These are phyloP conservation scores for Stomorhina lunata DNA, from an alignment of 2,888 invertebrate species.

Conservation along the genomic window DNA sequence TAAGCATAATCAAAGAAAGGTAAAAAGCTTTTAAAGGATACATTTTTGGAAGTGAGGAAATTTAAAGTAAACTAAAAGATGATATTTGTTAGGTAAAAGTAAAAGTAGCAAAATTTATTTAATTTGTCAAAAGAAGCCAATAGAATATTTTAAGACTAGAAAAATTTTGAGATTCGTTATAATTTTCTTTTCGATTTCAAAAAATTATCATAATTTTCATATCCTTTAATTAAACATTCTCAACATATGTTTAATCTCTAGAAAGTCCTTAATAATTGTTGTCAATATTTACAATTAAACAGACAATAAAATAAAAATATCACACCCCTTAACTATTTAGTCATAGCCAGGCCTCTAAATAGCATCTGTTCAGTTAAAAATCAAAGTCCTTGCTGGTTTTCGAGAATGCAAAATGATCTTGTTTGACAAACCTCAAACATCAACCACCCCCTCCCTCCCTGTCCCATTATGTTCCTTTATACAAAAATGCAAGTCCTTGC, in stretches of 20 bases:
- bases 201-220: too few species aligned
- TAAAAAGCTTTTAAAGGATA: not conserved
- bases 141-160: too few species aligned
- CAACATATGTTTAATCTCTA: conserved; percentile 43
- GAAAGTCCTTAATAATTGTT: conserved; percentile 52
- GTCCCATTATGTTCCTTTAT: conserved; percentile 6
- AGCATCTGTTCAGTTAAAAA: conserved; percentile 54
- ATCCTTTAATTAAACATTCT: conserved; percentile 38
- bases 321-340: conserved; percentile 45
- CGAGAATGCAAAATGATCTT: conserved; percentile 32
- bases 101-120: too few species aligned
- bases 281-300: conserved; percentile 58
- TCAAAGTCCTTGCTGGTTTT: too few species aligned
- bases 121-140: too few species aligned
- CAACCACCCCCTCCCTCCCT: conserved; percentile 13
- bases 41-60: not conserved
- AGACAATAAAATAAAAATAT: conserved; percentile 26
- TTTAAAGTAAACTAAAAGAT: too few species aligned
- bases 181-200: too few species aligned
- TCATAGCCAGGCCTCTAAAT: not conserved
- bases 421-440: conserved; percentile 44
- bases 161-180: too few species aligned
- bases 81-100: too few species aligned
- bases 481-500: not conserved
- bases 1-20: not conserved